A percentile compares a stretch with the other conserved stretches of the same genome.
Conservation (phyloP, 1,140 invertebrate genomes). For the Neuroterus valhalla region DNA sequence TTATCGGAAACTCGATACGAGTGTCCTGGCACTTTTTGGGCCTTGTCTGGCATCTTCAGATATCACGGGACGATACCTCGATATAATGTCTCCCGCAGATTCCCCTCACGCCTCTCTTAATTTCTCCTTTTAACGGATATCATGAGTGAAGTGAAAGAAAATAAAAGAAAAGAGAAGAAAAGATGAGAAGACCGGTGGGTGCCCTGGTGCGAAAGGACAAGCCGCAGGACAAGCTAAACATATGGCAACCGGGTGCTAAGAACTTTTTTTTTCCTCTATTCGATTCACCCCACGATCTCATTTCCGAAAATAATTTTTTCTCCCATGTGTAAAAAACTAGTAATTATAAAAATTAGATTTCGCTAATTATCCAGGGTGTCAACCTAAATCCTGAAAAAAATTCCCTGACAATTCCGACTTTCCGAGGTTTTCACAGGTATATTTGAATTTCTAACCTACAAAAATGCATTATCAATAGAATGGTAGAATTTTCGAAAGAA, state of each 20-base stretch:
- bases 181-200: background rate
- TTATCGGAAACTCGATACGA: constrained; percentile 5
- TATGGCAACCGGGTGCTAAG: constrained; percentile 24
- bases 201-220: constrained; percentile 20
- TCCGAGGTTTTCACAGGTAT: no score
- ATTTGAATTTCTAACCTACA: no score
- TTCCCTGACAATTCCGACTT: no score
- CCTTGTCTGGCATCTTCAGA: constrained; percentile 34
- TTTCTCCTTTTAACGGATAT: constrained; percentile 1
- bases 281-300: constrained; percentile 6
- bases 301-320: constrained; percentile 21
- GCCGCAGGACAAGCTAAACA: constrained; percentile 16
- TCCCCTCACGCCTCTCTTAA: constrained; percentile 27
- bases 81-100: constrained; percentile 47
- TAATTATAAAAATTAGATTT: no score
- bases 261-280: constrained; percentile 7
- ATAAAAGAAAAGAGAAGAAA: background rate
- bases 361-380: no score
- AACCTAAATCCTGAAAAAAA: no score
- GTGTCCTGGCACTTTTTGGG: background rate
- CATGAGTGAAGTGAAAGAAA: background rate
- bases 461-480: no score
- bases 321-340: background rate
- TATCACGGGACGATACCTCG: constrained; percentile 39
- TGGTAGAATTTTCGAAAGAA: no score